Evolutionary conservation across 1,140 invertebrate genomes (phyloP), one percentile per base, ranked within the genome.

Genomic region (Drosophila bipectinata): DNA sequence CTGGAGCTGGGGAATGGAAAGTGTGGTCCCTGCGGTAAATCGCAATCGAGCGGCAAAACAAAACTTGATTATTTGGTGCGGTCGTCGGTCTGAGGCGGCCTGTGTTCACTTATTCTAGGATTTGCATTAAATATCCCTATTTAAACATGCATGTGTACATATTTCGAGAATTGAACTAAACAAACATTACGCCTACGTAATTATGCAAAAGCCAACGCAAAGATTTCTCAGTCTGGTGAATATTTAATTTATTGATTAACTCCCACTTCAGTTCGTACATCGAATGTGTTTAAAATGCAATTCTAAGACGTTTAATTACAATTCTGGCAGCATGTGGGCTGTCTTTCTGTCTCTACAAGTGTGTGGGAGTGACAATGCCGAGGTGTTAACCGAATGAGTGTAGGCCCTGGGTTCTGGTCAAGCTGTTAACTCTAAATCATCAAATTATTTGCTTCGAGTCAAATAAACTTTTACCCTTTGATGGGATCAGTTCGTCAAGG

Each of bases 11-110:
- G 14, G 7, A 47, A 14, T 12, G 24, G 44, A 55, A 51, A 30
- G 51, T 47, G 39, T 74, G 79, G 80, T 60, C 32, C 58, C 74
- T 72, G 80, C 52, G 80, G 80, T 79, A 72, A 76, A 72, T 83
- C 80, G 64, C 82, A 83, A 83, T 83, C 80, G 80, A 82, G 80
- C 71, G 82, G 66, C 79, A 76, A 83, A 84, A 84, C 80, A 83
- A 83, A 84, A 83, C 80, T 76, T 84, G 80, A 83, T 83, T 83
- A 83, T 83, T 83, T 84, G 69, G 48, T 83, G 80, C 61, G 80
- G 80, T 73, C 74, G 41, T 44, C 41, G 41, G 41, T 44, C 41
- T 44, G n/a, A 18, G 41, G 41, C 41, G 52, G 52, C 51, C 73
- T 77, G 45, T 60, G 51, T 41, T 49, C 59, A 64, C 44, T 59